A percentile compares a stretch with the other conserved stretches of the same genome.
These are phyloP conservation scores for Pseudolaguvia tuberculata DNA, from an alignment of 2,113 vertebrate genomes.

Conservation along the genomic window DNA sequence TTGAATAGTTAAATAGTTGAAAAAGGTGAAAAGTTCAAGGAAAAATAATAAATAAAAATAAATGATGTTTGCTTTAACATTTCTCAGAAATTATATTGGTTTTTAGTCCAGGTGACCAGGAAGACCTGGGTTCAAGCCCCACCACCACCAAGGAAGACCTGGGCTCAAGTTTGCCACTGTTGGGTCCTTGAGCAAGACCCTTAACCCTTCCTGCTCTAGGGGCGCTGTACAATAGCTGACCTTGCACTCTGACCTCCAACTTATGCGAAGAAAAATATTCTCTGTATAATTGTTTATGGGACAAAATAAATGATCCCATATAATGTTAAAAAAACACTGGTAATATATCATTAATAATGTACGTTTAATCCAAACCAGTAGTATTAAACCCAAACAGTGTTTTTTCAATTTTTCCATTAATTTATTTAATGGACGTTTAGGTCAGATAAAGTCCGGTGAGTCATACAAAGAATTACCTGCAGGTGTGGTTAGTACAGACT, in stretches of 20 bases:
- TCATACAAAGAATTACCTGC: conserved; percentile 54
- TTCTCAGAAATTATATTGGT: too few species aligned
- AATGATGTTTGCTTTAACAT: not conserved
- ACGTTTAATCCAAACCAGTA: conserved; percentile 1
- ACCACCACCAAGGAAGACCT: too few species aligned
- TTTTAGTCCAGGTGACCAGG: too few species aligned
- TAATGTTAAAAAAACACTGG: not conserved
- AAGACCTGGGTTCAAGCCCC: too few species aligned
- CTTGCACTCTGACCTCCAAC: too few species aligned
- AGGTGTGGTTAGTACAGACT: conserved; percentile 43
- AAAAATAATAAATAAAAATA: conserved; percentile 30
- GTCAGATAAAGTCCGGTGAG: conserved; percentile 49
- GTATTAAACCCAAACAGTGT: conserved; percentile 16
- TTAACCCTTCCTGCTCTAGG: too few species aligned
- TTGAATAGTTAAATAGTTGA: conserved; percentile 43
- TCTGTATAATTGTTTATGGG: too few species aligned
- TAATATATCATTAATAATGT: not conserved
- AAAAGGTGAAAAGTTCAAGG: conserved; percentile 10
- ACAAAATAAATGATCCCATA: not conserved
- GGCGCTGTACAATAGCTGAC: too few species aligned
- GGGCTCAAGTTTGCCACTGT: too few species aligned
- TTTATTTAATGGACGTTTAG: conserved; percentile 57
- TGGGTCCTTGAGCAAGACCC: too few species aligned
- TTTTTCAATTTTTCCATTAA: conserved; percentile 52
- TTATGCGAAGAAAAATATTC: too few species aligned